Evolutionary conservation across 2,113 vertebrate species (phyloP).

Genomic region (Accipiter cooperii): DNA sequence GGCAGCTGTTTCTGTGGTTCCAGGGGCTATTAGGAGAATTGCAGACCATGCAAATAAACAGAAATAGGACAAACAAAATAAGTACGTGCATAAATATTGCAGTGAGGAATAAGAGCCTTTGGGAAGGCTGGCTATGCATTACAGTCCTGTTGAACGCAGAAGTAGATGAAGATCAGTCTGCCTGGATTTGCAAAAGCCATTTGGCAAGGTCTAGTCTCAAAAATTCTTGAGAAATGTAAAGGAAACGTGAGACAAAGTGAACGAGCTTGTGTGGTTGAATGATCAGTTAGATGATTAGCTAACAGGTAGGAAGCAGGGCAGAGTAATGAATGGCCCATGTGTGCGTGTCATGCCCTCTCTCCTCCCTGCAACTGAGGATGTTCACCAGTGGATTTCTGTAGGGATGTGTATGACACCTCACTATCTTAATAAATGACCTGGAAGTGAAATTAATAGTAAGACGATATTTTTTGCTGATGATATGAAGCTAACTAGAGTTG

Average conservation of each 20-base stretch:
- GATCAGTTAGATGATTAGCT: background rate
- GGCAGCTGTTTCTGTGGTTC: background rate
- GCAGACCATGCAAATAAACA: background rate
- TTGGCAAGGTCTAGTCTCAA: background rate
- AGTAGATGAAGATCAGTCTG: background rate
- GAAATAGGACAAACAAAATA: background rate
- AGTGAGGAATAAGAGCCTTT: background rate
- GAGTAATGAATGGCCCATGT: background rate
- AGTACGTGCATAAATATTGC: background rate
- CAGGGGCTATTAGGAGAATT: background rate
- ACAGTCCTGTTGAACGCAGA: background rate
- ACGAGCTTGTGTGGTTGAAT: background rate
- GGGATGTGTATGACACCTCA: background rate
- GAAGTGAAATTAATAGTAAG: background rate
- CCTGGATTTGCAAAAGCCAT: background rate
- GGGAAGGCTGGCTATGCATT: background rate
- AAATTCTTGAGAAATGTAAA: background rate
- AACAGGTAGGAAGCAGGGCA: background rate
- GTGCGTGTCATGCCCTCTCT: accelerated
- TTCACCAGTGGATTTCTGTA: background rate
- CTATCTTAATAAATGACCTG: background rate
- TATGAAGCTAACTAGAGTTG: background rate
- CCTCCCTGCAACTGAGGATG: background rate
- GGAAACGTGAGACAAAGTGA: background rate
- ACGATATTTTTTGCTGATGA: background rate